A percentile compares a stretch with the other conserved stretches of the same genome.
These are phyloP conservation scores for Orthosia gothica DNA, from an alignment of 2,888 invertebrate genomes.

Conservation along the genomic window DNA sequence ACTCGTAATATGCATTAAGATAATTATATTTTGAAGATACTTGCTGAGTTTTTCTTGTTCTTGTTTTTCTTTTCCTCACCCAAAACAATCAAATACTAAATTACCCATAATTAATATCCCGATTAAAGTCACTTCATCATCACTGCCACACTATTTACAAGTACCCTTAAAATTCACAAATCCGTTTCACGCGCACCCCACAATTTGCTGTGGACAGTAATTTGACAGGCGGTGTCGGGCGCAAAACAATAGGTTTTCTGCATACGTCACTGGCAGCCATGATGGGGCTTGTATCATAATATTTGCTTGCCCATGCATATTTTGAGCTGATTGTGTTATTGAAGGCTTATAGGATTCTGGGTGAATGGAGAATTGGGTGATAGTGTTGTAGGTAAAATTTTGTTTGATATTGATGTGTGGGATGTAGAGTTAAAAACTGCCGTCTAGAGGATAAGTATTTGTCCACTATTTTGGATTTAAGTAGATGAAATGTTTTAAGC, in stretches of 20 bases:
- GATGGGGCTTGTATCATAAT: conserved; percentile 38
- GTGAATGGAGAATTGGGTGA: neutral
- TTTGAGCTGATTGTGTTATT: conserved; percentile 21
- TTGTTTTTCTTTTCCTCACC: neutral
- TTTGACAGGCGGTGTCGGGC: conserved; percentile 58
- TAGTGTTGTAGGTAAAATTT: conserved; percentile 7
- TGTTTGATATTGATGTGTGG: neutral
- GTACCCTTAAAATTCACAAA: conserved; percentile 36
- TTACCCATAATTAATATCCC: neutral
- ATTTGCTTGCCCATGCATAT: conserved; percentile 53
- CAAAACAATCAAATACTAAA: no score
- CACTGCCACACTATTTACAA: neutral
- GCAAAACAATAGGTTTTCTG: conserved; percentile 63
- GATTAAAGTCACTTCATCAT: conserved; percentile 10
- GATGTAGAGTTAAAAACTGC: no score
- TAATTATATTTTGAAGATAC: neutral
- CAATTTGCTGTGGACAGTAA: conserved; percentile 60
- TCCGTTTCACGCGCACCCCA: conserved; percentile 52
- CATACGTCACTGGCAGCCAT: conserved; percentile 58
- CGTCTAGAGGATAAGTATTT: no score
- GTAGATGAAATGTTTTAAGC: no score
- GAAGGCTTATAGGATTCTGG: conserved; percentile 8
- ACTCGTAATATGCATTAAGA: neutral
- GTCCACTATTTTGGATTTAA: no score
- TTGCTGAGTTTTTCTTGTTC: neutral